Evolutionary conservation across 37 sponge, comb jelly and placozoan genomes (phyloP).

Genomic region (Eunapius fragilis): DNA sequence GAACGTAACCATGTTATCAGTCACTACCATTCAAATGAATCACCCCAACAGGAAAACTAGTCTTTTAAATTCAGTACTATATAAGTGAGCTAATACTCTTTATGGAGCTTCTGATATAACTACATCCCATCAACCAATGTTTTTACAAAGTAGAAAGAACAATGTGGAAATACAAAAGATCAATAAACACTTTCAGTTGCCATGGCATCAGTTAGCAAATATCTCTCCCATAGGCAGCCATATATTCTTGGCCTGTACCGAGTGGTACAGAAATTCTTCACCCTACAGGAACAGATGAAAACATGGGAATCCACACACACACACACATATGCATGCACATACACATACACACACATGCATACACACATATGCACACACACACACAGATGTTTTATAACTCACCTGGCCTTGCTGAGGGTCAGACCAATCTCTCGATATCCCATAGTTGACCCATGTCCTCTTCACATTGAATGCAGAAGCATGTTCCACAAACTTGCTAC

Average conservation of each 20-base stretch:
- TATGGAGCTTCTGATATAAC: too few species aligned
- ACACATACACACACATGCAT: conserved; percentile 7
- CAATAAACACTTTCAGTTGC: too few species aligned
- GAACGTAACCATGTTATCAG: too few species aligned
- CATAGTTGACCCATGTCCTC: conserved; percentile 97
- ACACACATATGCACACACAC: conserved; percentile 23
- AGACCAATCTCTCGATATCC: conserved; percentile 80
- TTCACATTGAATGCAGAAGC: conserved; percentile 83
- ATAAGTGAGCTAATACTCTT: too few species aligned
- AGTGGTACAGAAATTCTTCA: conserved; percentile 83
- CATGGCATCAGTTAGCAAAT: conserved; percentile 85
- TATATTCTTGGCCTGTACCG: conserved; percentile 93
- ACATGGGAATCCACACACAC: background rate
- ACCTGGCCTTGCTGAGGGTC: conserved; percentile 83
- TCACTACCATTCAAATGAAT: too few species aligned
- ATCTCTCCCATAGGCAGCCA: conserved; percentile 98
- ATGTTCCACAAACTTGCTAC: conserved; percentile 88
- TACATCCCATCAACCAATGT: too few species aligned
- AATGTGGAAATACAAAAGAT: too few species aligned
- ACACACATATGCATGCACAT: background rate
- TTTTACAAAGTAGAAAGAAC: too few species aligned
- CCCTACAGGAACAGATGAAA: conserved; percentile 28
- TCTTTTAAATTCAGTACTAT: too few species aligned
- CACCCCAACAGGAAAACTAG: too few species aligned
- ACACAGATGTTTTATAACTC: background rate